These are phyloP conservation scores for Portunus trituberculatus DNA, from an alignment of 1,140 invertebrate genomes.

Conservation along the genomic window DNA sequence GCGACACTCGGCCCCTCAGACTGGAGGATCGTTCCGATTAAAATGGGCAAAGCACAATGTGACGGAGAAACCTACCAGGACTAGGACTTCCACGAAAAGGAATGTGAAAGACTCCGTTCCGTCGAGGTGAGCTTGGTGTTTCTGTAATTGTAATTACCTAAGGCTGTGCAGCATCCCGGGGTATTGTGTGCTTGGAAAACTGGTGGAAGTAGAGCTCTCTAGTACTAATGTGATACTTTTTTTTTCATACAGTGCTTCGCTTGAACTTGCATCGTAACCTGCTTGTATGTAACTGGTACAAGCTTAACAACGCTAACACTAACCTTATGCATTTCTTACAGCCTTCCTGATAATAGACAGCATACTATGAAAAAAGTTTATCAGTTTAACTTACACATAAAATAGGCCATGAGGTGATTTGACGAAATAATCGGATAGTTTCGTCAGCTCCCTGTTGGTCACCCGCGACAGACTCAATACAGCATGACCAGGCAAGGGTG, in stretches of 20 bases:
- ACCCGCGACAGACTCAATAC: neutral
- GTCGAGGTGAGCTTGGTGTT: slow-evolving; percentile 3
- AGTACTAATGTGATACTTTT: too few species aligned
- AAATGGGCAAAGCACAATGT: slow-evolving; percentile 41
- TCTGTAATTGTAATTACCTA: neutral
- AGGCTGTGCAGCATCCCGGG: neutral
- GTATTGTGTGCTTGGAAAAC: neutral
- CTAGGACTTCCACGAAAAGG: neutral
- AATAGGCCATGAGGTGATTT: neutral
- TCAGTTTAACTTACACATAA: neutral
- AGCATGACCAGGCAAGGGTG: neutral
- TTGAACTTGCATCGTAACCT: neutral
- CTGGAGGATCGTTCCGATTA: slow-evolving; percentile 44
- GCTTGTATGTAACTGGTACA: neutral
- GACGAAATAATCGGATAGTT: neutral
- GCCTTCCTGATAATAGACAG: neutral
- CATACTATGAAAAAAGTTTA: neutral
- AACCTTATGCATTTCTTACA: neutral
- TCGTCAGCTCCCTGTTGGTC: neutral
- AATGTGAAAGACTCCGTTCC: neutral
- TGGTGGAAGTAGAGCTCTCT: neutral
- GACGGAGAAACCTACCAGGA: neutral
- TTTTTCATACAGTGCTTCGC: neutral
- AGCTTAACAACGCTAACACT: neutral
- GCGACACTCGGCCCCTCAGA: slow-evolving; percentile 36